These are phyloP conservation scores for Halichoeres trimaculatus DNA, from an alignment of 2,113 vertebrate species.

Conservation along the genomic window DNA sequence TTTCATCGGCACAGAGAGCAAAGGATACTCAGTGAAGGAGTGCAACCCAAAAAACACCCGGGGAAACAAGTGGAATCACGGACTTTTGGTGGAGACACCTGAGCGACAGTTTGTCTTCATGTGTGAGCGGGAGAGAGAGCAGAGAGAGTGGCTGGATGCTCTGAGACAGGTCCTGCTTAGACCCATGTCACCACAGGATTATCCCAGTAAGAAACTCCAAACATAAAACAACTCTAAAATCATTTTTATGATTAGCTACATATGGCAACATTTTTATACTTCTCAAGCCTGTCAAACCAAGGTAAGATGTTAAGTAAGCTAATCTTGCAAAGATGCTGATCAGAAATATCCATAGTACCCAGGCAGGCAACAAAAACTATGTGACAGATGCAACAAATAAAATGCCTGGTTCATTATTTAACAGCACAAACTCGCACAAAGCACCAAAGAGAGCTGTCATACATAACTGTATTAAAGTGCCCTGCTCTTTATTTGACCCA, in stretches of 20 bases:
- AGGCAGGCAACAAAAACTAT: no score
- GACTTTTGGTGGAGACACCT: constrained; percentile 85
- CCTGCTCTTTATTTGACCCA: not conserved
- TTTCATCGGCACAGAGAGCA: constrained; percentile 86
- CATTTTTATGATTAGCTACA: no score
- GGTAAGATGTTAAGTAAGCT: no score
- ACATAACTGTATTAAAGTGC: not conserved
- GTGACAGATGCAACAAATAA: no score
- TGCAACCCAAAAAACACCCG: constrained; percentile 79
- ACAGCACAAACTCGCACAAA: no score
- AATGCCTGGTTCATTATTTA: no score
- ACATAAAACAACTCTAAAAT: no score
- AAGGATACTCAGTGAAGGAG: constrained; percentile 86
- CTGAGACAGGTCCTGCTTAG: constrained; percentile 83
- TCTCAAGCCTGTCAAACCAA: no score
- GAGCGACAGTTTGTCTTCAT: constrained; percentile 88
- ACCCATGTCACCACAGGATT: constrained; percentile 84
- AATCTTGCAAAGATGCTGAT: no score
- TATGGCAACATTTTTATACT: no score
- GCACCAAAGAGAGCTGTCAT: no score
- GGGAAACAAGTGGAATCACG: constrained; percentile 87
- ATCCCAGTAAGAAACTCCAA: constrained; percentile 71
- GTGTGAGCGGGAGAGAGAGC: constrained; percentile 89
- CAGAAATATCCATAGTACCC: no score
- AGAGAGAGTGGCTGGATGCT: constrained; percentile 89